Base-by-base conservation (phyloP, 92 coral and sea anemone genomes). In the Palythoa caribaeorum region DNA sequence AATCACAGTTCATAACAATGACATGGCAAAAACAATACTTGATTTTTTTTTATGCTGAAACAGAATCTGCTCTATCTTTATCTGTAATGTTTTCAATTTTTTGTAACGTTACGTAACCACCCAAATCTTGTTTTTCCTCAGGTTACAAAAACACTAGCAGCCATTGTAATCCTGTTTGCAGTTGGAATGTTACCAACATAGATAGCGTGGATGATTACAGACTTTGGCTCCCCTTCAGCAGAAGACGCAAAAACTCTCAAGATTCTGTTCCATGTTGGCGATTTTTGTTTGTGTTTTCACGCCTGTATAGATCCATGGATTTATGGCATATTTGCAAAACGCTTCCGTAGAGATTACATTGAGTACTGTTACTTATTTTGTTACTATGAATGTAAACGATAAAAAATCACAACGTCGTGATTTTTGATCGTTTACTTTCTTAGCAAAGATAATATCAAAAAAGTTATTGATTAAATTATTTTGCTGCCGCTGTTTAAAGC, bases 301-400 rank as follows among this genome's bases (percentile, higher is more conserved):
- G 79, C 79, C 36, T 76, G 79, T 28, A 51, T 76, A 13, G 36
- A 76, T 35, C 79, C 62, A 5, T 76, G 54, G 36, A 76, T 76
- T 12, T 76, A 76, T 51, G 62, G 79, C 12, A 40, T 76, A 14
- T 76, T 76, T 9, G 63, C 79, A 15, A 50, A 76, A 51, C 79
- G 59, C 20, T 76, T 76, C 57, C 79, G 79, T 76, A 54, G 48
- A 76, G 79, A 76, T 52, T 76, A 76, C 35, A 47, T 20, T 52
- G 38, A 76, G 21, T 50, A 38, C 79, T 76, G 55, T 9, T 47
- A n/a, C 13, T 47, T 60, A 40, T 50, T 76, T 17, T 17, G 48
- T 6, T 76, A 60, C 13, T 28, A 28, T 28, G 28, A 28, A 28
- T 28, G 28, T 28, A 28, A 28, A 28, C 28, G 28, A 28, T 28